Conservation (phyloP, 2,888 invertebrate genomes). For the Panzeria rudis region DNA sequence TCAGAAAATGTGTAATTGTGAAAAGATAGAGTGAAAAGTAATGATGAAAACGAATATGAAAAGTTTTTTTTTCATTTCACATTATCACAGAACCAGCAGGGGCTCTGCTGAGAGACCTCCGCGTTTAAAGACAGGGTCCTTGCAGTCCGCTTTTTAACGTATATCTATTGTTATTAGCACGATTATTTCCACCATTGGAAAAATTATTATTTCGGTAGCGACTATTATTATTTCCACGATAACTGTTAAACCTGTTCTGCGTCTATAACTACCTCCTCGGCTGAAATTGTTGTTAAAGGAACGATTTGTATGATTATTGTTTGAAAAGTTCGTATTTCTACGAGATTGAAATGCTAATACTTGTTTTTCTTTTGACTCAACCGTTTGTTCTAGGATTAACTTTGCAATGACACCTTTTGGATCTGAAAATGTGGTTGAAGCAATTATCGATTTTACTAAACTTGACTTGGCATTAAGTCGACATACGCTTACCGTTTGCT, state of each 20-base stretch:
- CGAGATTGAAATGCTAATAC: neutral
- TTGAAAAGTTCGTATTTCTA: constrained; percentile 12
- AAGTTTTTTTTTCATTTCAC: no score
- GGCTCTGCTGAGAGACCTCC: constrained; percentile 3
- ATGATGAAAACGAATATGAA: no score
- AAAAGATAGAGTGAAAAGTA: no score
- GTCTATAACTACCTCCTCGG: constrained; percentile 24
- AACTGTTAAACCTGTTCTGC: constrained; percentile 17
- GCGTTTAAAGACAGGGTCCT: constrained; percentile 32
- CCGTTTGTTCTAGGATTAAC: constrained; percentile 54
- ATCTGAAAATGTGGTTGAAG: constrained; percentile 35
- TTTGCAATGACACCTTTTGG: constrained; percentile 50
- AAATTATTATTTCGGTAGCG: constrained; percentile 25
- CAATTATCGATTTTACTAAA: constrained; percentile 26
- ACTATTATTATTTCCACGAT: constrained; percentile 26
- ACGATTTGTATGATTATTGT: constrained; percentile 1
- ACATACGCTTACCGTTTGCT: no score
- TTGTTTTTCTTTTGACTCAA: constrained; percentile 47
- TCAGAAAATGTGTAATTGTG: no score
- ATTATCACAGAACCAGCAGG: no score
- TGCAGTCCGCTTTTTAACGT: constrained; percentile 11
- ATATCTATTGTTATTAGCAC: constrained; percentile 2
- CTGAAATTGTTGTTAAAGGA: constrained; percentile 25
- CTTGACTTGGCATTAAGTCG: constrained; percentile 39
- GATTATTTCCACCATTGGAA: constrained; percentile 19